A percentile compares a stretch with the other conserved stretches of the same genome.
Conservation (phyloP, 2,113 vertebrate genomes). For the Trematocara nigrifrons region DNA sequence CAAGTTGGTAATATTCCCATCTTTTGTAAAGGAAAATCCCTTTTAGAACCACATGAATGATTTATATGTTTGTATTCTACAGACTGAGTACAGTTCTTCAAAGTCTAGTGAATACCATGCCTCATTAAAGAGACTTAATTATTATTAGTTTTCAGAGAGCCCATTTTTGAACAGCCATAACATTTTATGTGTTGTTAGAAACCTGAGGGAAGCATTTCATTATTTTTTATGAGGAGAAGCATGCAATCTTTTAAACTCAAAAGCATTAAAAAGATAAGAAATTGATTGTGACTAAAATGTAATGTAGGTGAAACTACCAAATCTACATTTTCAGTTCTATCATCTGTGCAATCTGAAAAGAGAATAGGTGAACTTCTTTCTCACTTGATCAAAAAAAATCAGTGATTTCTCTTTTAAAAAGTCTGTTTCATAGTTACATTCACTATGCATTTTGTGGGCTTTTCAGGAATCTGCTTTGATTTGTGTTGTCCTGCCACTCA, state of each 20-base stretch:
- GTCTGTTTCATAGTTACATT: neutral
- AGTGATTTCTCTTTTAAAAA: neutral
- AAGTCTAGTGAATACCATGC: conserved; percentile 47
- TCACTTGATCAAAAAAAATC: neutral
- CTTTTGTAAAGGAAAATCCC: neutral
- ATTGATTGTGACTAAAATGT: neutral
- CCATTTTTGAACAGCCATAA: conserved; percentile 63
- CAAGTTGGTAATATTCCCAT: neutral
- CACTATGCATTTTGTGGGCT: neutral
- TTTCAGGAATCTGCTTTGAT: conserved; percentile 33
- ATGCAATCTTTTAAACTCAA: conserved; percentile 21
- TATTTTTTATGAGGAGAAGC: conserved; percentile 44
- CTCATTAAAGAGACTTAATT: conserved; percentile 72
- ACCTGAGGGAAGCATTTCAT: conserved; percentile 52
- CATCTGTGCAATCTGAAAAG: neutral
- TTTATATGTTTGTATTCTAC: neutral
- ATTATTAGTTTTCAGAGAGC: conserved; percentile 71
- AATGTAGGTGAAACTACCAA: neutral
- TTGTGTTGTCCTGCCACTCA: conserved; percentile 66
- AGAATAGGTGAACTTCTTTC: neutral
- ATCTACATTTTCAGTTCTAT: neutral
- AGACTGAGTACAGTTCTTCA: conserved; percentile 5
- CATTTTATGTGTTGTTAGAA: conserved; percentile 67
- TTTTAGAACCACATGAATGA: neutral
- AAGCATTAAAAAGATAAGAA: neutral